Base-by-base conservation (phyloP, 2,888 invertebrate genomes). In the Drosophila mulleri region DNA sequence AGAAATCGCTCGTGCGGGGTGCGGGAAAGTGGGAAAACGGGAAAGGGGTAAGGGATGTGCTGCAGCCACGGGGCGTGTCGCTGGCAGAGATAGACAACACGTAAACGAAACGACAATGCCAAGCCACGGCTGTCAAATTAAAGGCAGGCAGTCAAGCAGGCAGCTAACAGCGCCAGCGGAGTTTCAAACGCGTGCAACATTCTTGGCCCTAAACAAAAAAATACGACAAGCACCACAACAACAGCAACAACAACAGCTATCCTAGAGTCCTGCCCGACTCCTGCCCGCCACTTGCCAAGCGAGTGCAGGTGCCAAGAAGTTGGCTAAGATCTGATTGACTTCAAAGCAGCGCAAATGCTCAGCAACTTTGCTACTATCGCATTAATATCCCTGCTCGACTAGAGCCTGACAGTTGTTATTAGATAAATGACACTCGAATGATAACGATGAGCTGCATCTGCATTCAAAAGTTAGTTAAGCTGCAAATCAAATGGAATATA, bases 101-200 rank as follows among this genome's bases (percentile, higher is more conserved):
- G 89, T 87, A 84, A 79, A 72, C 89, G 87, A 66, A 82, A 89
- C 87, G 80, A 87, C 85, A 89, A 76, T 82, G 84, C 87, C 87
- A 74, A 78, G 72, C 83, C 80, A 82, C 85, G 83, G 76, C 87
- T 87, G 87, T 87, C 90, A 87, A 87, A 87, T 87, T 88, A 87
- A 69, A 75, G 83, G 87, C 83, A 75, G 67, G 63, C 78, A 78
- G 67, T 63, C 76, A 80, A 75, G 67, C 80, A 73, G 68, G 57
- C 80, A 67, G 56, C 69, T 54, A 67, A 69, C 67, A 67, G 59
- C 47, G 57, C 59, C 67, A 68, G 29, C 47, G 20, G 16, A 23
- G 44, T 14, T 44, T 12, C 2, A 18, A 59, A 39, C 54, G 67
- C 65, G 62, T 61, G 71, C 67, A 80, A 82, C 83, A 86, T 75